Base-by-base conservation (phyloP, 2,797 vertebrate species). In the Vireo griseus region DNA sequence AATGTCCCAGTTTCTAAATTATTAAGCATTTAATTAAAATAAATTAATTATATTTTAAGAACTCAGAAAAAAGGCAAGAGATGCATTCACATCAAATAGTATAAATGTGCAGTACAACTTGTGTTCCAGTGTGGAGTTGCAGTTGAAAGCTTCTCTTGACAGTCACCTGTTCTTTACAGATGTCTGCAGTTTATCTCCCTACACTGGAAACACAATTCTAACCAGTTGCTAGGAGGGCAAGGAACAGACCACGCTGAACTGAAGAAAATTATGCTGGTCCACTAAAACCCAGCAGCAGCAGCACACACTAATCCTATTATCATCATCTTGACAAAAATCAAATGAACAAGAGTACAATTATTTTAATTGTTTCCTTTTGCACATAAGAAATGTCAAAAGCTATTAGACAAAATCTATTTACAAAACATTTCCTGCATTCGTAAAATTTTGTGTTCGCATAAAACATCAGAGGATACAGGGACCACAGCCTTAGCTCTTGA, bases 301-400 rank as follows among this genome's bases (percentile, higher is more conserved):
- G 33, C n/a, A 48, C 59, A 39, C 13, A 13, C 65, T 96, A 96
- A 96, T 96, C 96, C 89, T 66, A 88, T 92, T 94, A 94, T 8
- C 85, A 81, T 72, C 86, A 62, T 74, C 94, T 96, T 92, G 95
- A 96, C 92, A 91, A 95, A 93, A 86, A 94, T 88, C 93, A 91
- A 91, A 69, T 51, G 66, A 95, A 81, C 51, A 80, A 88, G 94
- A 75, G 58, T 48, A 66, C 88, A 97, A 94, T 95, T 91, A 74
- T 92, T 96, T 97, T 96, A 97, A 97, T 96, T 93, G 44, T 92
- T 95, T 92, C 94, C 88, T 92, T 93, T 87, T 87, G 45, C 86
- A 84, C 78, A 71, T 63, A 84, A 90, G 40, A 33, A 52, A 82
- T 50, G 89, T 78, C 94, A 92, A 91, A 90, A 95, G 45, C 54